Evolutionary conservation across 53 echinoderm and acorn worm species (phyloP).

Genomic region (Crossaster papposus): DNA sequence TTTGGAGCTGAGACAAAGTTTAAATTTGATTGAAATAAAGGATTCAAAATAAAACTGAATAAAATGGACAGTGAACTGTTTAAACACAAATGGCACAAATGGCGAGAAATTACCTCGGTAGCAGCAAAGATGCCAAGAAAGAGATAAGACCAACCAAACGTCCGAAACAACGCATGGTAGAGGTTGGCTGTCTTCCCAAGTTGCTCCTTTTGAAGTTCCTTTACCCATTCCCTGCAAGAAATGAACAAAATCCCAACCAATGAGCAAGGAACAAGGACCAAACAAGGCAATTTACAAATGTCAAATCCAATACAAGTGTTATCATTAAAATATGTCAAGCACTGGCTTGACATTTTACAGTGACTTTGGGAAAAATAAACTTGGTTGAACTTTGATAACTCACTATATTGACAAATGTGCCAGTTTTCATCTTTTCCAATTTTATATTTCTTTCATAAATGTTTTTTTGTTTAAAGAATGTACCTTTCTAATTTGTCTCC

Average conservation of each 20-base stretch:
- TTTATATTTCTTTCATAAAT: no score
- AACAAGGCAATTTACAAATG: neutral
- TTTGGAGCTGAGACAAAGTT: no score
- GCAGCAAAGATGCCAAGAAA: constrained; percentile 69
- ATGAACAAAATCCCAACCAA: constrained; percentile 6
- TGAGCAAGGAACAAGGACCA: no score
- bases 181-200: constrained; percentile 71
- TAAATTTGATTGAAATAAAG: neutral
- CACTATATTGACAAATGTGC: no score
- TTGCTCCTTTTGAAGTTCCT: constrained; percentile 61
- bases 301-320: neutral
- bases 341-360: neutral
- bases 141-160: constrained; percentile 68
- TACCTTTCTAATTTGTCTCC: constrained; percentile 42
- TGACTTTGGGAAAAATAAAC: neutral
- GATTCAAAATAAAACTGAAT: neutral
- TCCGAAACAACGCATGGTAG: constrained; percentile 44
- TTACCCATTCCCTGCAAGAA: constrained; percentile 69
- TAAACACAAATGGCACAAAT: no score
- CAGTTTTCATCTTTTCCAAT: no score
- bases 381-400: no score
- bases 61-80: neutral
- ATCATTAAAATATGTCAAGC: neutral
- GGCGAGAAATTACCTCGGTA: constrained; percentile 68
- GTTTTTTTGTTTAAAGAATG: neutral